Percentiles rank a stretch among this genome's conserved stretches.
These are phyloP conservation scores for Eupleurogrammus muticus DNA, from an alignment of 2,797 vertebrate species.

Conservation along the genomic window DNA sequence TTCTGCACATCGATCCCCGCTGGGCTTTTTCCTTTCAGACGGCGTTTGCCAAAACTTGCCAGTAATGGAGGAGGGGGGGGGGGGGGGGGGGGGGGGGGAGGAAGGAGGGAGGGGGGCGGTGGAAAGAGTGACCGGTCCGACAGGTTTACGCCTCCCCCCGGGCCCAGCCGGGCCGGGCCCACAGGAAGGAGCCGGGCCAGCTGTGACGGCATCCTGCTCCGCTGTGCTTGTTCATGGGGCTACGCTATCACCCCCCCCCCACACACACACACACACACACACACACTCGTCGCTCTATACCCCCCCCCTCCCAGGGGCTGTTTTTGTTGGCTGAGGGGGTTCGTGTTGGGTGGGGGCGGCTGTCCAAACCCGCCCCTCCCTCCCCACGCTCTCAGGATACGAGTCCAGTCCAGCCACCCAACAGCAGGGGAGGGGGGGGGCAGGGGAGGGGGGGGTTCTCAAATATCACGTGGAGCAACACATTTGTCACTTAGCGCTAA, in stretches of 20 bases:
- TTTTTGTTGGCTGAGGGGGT: slow-evolving; percentile 82
- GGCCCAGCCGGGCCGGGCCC: slow-evolving; percentile 74
- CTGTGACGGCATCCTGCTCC: slow-evolving; percentile 83
- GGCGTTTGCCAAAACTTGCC: slow-evolving; percentile 81
- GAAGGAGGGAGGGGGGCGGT: slow-evolving; percentile 80
- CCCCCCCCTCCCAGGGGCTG: slow-evolving; percentile 79
- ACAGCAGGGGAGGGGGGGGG: too few relatives aligned
- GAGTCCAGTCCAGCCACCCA: slow-evolving; percentile 73
- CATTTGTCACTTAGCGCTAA: slow-evolving; percentile 76
- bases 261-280: too few relatives aligned
- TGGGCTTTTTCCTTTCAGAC: slow-evolving; percentile 74
- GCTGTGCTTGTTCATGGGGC: slow-evolving; percentile 73
- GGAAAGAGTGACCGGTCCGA: slow-evolving; percentile 86
- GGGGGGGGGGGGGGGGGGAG: slow-evolving; percentile 80
- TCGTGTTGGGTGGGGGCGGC: slow-evolving; percentile 75
- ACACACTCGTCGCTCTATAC: too few relatives aligned
- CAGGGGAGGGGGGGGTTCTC: too few relatives aligned
- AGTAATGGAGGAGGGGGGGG: slow-evolving; percentile 81
- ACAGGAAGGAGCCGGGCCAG: slow-evolving; percentile 84
- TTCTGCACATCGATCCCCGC: slow-evolving; percentile 82
- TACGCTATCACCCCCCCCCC: slow-evolving; percentile 75
- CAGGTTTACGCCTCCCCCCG: slow-evolving; percentile 85
- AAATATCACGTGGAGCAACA: slow-evolving; percentile 78
- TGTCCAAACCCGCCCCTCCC: too few relatives aligned
- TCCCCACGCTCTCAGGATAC: too few relatives aligned